Conservation (phyloP, 1,140 invertebrate species). For the Magallana ariakensis region DNA sequence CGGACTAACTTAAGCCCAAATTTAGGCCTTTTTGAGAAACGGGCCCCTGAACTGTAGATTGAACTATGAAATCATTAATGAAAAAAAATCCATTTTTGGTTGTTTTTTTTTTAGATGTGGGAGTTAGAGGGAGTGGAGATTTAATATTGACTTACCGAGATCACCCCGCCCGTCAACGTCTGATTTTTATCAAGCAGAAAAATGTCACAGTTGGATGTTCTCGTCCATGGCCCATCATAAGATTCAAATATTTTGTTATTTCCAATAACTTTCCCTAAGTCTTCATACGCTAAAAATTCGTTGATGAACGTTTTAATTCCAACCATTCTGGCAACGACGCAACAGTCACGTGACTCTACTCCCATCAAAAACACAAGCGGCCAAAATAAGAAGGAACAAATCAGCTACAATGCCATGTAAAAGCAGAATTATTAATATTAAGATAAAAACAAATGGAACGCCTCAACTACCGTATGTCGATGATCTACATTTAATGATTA, state of each 20-base stretch:
- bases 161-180: conserved; percentile 64
- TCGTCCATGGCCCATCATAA: conserved; percentile 46
- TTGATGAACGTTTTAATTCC: conserved; percentile 78
- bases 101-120: too few species aligned
- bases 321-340: conserved; percentile 73
- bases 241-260: conserved; percentile 62
- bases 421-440: not conserved
- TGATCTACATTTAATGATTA: too few species aligned
- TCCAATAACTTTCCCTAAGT: conserved; percentile 64
- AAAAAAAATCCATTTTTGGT: too few species aligned
- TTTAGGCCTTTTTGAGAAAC: too few species aligned
- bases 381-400: conserved; percentile 77
- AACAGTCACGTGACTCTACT: conserved; percentile 70
- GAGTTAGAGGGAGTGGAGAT: too few species aligned
- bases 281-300: conserved; percentile 77
- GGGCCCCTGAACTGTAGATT: too few species aligned
- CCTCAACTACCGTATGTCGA: too few species aligned
- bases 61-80: too few species aligned
- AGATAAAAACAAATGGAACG: not conserved
- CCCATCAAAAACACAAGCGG: conserved; percentile 77
- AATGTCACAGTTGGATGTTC: conserved; percentile 13
- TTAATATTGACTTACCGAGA: conserved; percentile 63
- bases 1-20: too few species aligned
- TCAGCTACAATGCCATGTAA: conserved; percentile 63
- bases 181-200: conserved; percentile 47